Percentiles rank a stretch among this genome's conserved stretches.
These are phyloP conservation scores for Lycophotia porphyrea DNA, from an alignment of 2,888 invertebrate genomes.

Conservation along the genomic window DNA sequence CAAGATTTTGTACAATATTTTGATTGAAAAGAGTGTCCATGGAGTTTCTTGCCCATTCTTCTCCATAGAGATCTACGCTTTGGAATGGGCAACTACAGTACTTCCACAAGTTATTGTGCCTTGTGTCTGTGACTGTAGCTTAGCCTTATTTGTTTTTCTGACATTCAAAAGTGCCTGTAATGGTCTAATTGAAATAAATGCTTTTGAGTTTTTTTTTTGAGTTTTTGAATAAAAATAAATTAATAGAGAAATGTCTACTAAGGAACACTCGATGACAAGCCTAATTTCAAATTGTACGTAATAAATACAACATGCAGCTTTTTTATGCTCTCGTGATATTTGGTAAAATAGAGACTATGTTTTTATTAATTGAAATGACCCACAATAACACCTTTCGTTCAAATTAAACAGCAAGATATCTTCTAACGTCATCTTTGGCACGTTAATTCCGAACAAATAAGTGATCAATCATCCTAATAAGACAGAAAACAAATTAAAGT, in stretches of 20 bases:
- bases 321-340: neutral
- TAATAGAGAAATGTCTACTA: neutral
- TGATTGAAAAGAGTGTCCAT: too few relatives aligned
- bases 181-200: too few relatives aligned
- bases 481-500: slow-evolving; percentile 63
- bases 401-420: slow-evolving; percentile 17
- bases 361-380: slow-evolving; percentile 13
- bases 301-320: neutral
- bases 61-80: too few relatives aligned
- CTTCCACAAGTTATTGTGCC: too few relatives aligned
- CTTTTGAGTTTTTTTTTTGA: too few relatives aligned
- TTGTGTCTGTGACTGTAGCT: too few relatives aligned
- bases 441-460: slow-evolving; percentile 14
- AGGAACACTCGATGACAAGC: neutral
- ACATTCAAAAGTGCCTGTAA: too few relatives aligned
- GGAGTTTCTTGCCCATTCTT: too few relatives aligned
- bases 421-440: slow-evolving; percentile 38
- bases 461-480: slow-evolving; percentile 56
- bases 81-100: too few relatives aligned
- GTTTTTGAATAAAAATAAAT: neutral
- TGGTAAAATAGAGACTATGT: neutral
- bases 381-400: slow-evolving; percentile 24
- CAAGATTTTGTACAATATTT: too few relatives aligned
- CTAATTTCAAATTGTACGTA: neutral
- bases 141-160: too few relatives aligned